Evolutionary conservation across 2,797 vertebrate genomes (phyloP).

Genomic region (Momotus momota): DNA sequence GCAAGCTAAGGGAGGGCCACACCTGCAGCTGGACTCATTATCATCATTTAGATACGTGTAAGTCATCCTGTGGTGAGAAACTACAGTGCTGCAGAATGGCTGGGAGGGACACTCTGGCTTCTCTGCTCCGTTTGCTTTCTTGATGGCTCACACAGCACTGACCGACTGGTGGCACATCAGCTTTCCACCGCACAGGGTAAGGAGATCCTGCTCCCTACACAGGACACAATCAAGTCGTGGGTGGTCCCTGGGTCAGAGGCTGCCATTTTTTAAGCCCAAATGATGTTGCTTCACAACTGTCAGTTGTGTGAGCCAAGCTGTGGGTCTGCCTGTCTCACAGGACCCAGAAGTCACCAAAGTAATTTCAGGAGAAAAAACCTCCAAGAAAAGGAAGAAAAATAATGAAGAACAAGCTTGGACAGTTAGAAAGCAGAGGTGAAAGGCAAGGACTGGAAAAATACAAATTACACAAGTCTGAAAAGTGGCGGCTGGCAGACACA

Average conservation of each 20-base stretch:
- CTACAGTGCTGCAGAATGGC: neutral
- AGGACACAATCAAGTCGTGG: neutral
- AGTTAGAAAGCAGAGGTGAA: neutral
- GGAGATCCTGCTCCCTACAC: neutral
- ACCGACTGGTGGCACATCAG: neutral
- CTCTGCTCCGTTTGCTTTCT: neutral
- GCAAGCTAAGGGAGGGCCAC: neutral
- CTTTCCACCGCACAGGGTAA: neutral
- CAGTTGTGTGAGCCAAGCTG: neutral
- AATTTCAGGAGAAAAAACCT: neutral
- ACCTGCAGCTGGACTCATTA: neutral
- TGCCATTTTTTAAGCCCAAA: neutral
- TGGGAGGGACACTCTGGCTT: neutral
- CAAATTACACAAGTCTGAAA: neutral
- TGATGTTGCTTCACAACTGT: neutral
- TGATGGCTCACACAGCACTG: accelerated
- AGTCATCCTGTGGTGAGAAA: neutral
- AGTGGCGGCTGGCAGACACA: neutral
- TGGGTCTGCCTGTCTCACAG: neutral
- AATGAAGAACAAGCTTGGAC: neutral
- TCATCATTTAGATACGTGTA: accelerated
- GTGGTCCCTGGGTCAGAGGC: neutral
- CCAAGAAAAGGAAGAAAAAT: neutral
- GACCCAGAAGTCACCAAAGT: accelerated
- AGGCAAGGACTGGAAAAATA: neutral